phyloP scores from a whole-genome alignment of 2,113 vertebrate genomes.

The Xiphophorus maculatus region DNA sequence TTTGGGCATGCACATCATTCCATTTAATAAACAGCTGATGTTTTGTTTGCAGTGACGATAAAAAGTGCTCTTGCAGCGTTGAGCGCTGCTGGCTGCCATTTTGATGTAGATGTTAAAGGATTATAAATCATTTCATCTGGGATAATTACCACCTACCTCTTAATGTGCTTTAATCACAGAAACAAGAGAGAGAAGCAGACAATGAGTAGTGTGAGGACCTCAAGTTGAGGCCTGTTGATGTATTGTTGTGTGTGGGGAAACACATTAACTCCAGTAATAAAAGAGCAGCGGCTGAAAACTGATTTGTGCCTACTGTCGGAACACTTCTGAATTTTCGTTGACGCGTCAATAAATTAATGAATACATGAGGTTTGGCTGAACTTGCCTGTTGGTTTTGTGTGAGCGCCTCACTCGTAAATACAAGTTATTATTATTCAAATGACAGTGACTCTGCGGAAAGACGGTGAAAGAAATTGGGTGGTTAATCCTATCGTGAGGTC shows the following conservation, averaged over 20 bases:
- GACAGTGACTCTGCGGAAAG: constrained; percentile 30
- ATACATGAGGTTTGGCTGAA: constrained; percentile 50
- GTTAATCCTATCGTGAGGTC: constrained; percentile 1
- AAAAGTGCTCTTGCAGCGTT: constrained; percentile 33
- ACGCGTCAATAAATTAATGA: constrained; percentile 44
- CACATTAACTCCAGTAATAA: constrained; percentile 35
- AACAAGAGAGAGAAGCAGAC: constrained; percentile 7
- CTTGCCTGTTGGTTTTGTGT: constrained; percentile 42
- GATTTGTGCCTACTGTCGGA: constrained; percentile 56
- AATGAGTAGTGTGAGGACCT: background rate
- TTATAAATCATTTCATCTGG: constrained; percentile 45
- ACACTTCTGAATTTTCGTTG: constrained; percentile 37
- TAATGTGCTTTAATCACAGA: constrained; percentile 17
- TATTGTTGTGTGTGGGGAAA: constrained; percentile 12
- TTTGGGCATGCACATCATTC: constrained; percentile 52
- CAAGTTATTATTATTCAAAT: constrained; percentile 38
- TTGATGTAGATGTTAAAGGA: constrained; percentile 42
- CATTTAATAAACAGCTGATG: constrained; percentile 58
- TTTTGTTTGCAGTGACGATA: constrained; percentile 59
- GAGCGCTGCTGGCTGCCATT: constrained; percentile 42
- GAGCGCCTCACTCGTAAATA: constrained; percentile 50
- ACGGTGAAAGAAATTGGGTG: constrained; percentile 2
- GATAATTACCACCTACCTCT: constrained; percentile 38
- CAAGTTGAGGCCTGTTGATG: constrained; percentile 18
- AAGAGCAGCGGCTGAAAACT: constrained; percentile 16